Percentiles rank a stretch among this genome's conserved stretches.
Conservation (phyloP, 2,797 vertebrate genomes). For the Emydoidea blandingii region DNA sequence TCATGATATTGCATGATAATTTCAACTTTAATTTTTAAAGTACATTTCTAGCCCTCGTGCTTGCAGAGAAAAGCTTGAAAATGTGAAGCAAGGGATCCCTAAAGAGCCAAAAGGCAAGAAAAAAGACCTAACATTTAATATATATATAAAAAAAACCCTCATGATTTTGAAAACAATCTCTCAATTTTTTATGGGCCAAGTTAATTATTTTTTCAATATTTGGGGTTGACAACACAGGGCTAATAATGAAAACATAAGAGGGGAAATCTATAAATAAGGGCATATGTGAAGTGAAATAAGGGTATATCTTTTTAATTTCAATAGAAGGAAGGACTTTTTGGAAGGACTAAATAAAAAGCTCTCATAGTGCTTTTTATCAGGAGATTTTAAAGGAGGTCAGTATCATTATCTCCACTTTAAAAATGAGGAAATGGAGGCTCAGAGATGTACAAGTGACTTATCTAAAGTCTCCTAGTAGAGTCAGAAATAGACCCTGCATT, state of each 20-base stretch:
- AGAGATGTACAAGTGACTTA: too few species aligned
- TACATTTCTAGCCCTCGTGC: accelerated
- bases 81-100: accelerated
- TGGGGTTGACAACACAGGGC: background rate
- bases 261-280: background rate
- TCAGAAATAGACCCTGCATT: too few species aligned
- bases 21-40: background rate
- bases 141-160: background rate
- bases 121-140: accelerated
- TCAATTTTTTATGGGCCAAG: too few species aligned
- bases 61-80: accelerated
- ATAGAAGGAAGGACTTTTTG: background rate
- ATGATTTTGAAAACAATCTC: too few species aligned
- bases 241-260: background rate
- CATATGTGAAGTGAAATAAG: background rate
- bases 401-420: too few species aligned
- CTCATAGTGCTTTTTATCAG: too few species aligned
- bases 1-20: accelerated
- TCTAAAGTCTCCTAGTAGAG: too few species aligned
- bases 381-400: too few species aligned
- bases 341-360: background rate
- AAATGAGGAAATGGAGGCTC: too few species aligned
- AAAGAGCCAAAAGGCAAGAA: background rate
- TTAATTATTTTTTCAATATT: background rate
- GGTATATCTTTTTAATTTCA: background rate